phyloP scores from a whole-genome alignment of 2,888 invertebrate genomes.

The Meta bourneti region DNA sequence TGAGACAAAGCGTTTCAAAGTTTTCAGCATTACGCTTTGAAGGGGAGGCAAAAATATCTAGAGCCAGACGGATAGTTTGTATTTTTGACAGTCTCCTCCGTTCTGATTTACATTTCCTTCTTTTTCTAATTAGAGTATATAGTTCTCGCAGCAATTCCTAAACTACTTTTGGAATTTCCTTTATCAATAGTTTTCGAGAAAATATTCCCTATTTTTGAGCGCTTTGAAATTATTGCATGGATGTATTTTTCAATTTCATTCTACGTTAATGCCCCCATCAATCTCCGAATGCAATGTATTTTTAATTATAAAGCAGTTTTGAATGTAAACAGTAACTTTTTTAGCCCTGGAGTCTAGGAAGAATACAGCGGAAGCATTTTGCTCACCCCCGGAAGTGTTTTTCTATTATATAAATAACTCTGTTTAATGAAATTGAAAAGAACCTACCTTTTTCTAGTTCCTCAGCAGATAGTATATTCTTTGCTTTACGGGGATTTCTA shows the following conservation, averaged over 20 bases:
- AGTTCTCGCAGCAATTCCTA: not conserved
- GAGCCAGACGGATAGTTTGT: too few species aligned
- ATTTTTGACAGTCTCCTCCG: too few species aligned
- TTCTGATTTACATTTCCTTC: slow-evolving; percentile 8
- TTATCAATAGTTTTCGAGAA: slow-evolving; percentile 1
- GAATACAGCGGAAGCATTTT: too few species aligned
- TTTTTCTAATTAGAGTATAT: not conserved
- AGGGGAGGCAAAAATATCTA: too few species aligned
- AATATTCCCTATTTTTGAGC: not conserved
- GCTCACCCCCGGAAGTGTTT: not conserved
- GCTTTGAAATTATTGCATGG: not conserved
- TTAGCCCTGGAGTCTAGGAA: not conserved
- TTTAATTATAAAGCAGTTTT: not conserved
- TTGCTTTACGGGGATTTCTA: not conserved
- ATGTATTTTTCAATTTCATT: not conserved
- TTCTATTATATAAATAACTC: not conserved
- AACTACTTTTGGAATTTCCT: not conserved
- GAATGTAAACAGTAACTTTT: not conserved
- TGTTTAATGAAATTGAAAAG: not conserved
- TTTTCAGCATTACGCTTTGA: too few species aligned
- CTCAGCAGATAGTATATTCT: not conserved
- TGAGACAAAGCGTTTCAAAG: too few species aligned
- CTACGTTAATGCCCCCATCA: not conserved
- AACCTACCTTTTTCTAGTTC: not conserved
- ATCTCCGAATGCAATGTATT: not conserved